Evolutionary conservation across 2,113 vertebrate species (phyloP).

Genomic region (Platichthys stellatus): DNA sequence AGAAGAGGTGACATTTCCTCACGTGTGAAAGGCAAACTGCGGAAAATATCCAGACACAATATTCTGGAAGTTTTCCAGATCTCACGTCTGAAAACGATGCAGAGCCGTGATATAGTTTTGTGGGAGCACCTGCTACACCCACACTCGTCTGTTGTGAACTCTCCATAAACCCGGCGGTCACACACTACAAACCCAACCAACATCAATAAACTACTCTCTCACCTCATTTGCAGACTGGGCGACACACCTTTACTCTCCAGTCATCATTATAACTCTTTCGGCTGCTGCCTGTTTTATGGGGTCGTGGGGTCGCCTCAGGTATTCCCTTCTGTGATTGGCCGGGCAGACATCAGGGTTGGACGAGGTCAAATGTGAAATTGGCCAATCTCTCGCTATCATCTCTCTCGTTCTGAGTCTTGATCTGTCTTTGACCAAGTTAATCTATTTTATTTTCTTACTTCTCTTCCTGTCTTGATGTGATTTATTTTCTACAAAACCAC

Average conservation of each 20-base stretch:
- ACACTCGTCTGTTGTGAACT: too few relatives aligned
- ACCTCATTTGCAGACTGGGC: conserved; percentile 1
- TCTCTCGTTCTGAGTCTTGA: neutral
- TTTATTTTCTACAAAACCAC: neutral
- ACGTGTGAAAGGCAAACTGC: too few relatives aligned
- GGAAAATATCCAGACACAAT: too few relatives aligned
- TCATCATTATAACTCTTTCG: conserved; percentile 24
- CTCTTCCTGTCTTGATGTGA: neutral
- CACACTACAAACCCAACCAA: neutral
- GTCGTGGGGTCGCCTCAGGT: conserved; percentile 19
- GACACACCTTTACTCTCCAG: conserved; percentile 10
- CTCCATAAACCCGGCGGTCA: neutral
- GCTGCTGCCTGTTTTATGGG: conserved; percentile 25
- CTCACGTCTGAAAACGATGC: too few relatives aligned
- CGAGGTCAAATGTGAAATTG: conserved; percentile 30
- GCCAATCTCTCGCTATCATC: conserved; percentile 12
- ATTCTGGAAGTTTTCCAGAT: too few relatives aligned
- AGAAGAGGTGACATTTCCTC: too few relatives aligned
- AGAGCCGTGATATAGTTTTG: too few relatives aligned
- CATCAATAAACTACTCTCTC: conserved; percentile 9
- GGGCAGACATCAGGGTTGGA: neutral
- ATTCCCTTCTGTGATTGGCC: conserved; percentile 33
- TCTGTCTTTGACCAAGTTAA: neutral
- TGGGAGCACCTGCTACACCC: too few relatives aligned
- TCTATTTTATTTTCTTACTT: neutral